phyloP scores from a whole-genome alignment of 2,888 invertebrate species.

The Lasioglossum morio region DNA sequence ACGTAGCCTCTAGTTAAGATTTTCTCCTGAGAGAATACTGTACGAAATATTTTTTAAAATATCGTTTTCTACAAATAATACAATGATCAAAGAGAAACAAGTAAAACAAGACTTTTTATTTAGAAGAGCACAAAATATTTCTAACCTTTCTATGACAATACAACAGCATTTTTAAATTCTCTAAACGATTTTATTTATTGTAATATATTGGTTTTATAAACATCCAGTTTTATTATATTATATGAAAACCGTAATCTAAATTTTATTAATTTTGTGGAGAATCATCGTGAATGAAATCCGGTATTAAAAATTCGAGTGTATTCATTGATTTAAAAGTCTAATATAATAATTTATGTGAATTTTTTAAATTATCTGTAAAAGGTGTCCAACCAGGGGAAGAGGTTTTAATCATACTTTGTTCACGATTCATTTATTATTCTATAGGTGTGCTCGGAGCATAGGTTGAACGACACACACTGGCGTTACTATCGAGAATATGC shows the following conservation, averaged over 20 bases:
- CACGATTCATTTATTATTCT: slow-evolving; percentile 28
- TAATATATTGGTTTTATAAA: too few species aligned
- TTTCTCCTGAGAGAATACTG: background rate
- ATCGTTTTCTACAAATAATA: background rate
- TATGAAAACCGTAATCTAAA: too few species aligned
- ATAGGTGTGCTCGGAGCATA: background rate
- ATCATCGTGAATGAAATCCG: too few species aligned
- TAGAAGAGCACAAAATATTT: too few species aligned
- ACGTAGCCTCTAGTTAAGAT: background rate
- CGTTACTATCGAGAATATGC: slow-evolving; percentile 16
- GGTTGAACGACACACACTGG: background rate
- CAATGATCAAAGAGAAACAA: too few species aligned
- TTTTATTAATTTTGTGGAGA: too few species aligned
- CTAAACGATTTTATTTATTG: too few species aligned
- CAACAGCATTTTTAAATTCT: too few species aligned
- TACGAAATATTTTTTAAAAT: background rate
- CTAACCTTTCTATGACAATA: too few species aligned
- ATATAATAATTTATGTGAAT: background rate
- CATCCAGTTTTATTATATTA: too few species aligned
- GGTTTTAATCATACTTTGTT: slow-evolving; percentile 19
- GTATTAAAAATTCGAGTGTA: background rate
- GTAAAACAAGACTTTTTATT: too few species aligned
- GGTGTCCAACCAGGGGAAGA: background rate
- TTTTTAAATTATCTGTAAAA: background rate
- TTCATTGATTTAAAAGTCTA: background rate